Conservation (phyloP, 2,888 invertebrate genomes). For the Cinara cedri region DNA sequence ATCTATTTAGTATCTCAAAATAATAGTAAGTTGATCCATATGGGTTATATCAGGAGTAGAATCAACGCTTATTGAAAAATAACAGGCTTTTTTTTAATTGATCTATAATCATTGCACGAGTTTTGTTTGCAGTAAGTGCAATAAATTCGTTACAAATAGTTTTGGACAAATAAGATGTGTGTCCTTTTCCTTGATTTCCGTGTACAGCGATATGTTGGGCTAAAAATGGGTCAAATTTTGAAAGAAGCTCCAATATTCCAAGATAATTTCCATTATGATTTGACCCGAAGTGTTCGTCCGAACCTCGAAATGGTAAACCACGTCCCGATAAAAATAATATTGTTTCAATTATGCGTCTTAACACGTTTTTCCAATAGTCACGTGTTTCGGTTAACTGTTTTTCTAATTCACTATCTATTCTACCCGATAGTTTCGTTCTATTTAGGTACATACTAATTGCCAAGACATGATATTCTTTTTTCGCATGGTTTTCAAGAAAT, state of each 20-base stretch:
- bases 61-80: no score
- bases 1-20: constrained; percentile 30
- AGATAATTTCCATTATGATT: constrained; percentile 55
- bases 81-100: constrained; percentile 24
- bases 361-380: constrained; percentile 44
- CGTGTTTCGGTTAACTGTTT: constrained; percentile 14
- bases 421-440: background rate
- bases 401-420: background rate
- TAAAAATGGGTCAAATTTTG: no score
- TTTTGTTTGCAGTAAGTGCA: constrained; percentile 6
- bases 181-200: constrained; percentile 1
- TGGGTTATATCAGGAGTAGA: constrained; percentile 43
- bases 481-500: background rate
- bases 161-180: background rate
- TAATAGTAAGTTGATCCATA: constrained; percentile 37
- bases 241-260: no score
- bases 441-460: constrained; percentile 22
- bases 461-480: background rate
- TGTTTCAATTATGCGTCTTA: constrained; percentile 48
- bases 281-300: constrained; percentile 44
- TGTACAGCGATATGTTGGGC: constrained; percentile 52
- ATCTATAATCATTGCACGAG: constrained; percentile 31
- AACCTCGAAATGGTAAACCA: constrained; percentile 56
- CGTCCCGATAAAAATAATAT: constrained; percentile 51
- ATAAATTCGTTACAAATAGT: constrained; percentile 28